Conservation (phyloP, 53 echinoderm and acorn worm species). For the Antedon mediterranea region DNA sequence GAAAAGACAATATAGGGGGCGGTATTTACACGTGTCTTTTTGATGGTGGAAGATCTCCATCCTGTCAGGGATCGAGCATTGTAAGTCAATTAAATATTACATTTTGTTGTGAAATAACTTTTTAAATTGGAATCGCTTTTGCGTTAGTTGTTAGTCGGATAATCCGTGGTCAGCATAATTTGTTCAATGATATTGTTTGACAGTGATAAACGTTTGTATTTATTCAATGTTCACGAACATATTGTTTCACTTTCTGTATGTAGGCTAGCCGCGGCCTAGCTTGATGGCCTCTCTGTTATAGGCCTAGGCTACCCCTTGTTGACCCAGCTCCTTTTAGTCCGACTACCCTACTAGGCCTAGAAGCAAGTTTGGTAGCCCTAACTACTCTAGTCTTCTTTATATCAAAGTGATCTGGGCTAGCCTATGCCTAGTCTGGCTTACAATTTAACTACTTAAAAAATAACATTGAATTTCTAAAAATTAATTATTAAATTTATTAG, state of each 20-base stretch:
- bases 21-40: background rate
- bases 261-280: too few species aligned
- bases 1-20: background rate
- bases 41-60: background rate
- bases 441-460: too few species aligned
- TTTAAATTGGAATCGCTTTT: background rate
- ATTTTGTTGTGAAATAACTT: background rate
- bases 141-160: background rate
- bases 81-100: background rate
- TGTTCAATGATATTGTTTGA: background rate
- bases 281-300: too few species aligned
- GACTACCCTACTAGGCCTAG: too few species aligned
- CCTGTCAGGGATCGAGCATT: background rate
- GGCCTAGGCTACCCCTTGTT: too few species aligned
- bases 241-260: background rate
- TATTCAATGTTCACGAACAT: background rate
- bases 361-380: too few species aligned
- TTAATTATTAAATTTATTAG: too few species aligned
- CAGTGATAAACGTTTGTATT: background rate
- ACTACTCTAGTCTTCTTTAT: too few species aligned
- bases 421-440: too few species aligned
- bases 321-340: too few species aligned
- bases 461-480: too few species aligned
- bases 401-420: too few species aligned
- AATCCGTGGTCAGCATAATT: background rate